Base-by-base conservation (phyloP, 2,797 vertebrate species). In the Anguilla anguilla region DNA sequence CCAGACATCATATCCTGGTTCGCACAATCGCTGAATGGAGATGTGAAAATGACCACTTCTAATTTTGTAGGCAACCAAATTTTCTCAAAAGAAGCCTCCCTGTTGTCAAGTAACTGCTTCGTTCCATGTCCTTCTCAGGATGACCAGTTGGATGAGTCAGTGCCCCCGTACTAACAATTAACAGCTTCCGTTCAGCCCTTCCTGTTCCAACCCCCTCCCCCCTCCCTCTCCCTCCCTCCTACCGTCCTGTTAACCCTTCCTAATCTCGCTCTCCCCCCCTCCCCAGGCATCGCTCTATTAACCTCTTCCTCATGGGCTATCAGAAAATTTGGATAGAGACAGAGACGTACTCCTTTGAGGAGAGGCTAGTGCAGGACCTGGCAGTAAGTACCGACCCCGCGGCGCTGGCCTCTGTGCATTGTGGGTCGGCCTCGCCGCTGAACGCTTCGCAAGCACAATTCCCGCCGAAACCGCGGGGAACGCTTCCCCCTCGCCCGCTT, bases 291-390 rank as follows among this genome's bases (percentile, higher is more conserved):
- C 98, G 99, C 96, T 98, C 97, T 97, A 99, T 99, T 99, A 99
- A 99, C 97, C 98, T 99, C 97, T 99, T 99, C 97, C 97, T 99
- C 96, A 97, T 97, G 97, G 98, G 97, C 96, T 99, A 99, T 98
- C 98, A 98, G 96, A 98, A 97, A 97, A 98, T 97, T 97, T 99
- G 98, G 98, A 99, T 99, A 98, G 98, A 99, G 98, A 98, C 98
- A 97, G 99, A 99, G 96, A 98, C 98, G 94, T 98, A 99, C 97
- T 98, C 98, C 94, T 99, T 99, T 99, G 98, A 99, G 96, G 99
- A 99, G 97, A 99, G 97, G 95, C 98, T 99, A 98, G 98, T 99
- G 95, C 97, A 99, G 96, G 98, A 99, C 95, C 97, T 99, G 97
- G 97, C 99, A 97, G 99, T 99, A 98, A 99, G 99, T 99, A 99